Evolutionary conservation across 2,113 vertebrate species (phyloP).

Genomic region (Albula goreensis): DNA sequence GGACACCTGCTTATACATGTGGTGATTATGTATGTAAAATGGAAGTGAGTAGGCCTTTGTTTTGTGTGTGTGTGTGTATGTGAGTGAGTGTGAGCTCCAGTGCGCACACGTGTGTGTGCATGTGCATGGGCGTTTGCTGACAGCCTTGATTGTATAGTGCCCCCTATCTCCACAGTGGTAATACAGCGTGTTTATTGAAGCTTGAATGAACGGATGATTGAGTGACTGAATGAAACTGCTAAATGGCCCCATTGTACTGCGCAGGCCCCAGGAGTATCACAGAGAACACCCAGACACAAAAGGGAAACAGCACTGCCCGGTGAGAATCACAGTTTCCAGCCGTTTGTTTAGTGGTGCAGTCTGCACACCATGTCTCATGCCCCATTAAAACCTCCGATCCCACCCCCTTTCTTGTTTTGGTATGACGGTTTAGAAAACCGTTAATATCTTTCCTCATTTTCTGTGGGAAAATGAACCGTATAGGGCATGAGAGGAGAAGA

Average conservation of each 20-base stretch:
- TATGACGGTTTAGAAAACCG: too few species aligned
- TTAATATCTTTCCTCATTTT: too few species aligned
- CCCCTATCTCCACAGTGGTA: constrained; percentile 5
- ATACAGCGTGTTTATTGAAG: not conserved
- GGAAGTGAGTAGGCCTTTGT: constrained; percentile 57
- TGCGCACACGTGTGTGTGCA: not conserved
- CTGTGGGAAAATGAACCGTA: not conserved
- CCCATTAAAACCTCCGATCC: too few species aligned
- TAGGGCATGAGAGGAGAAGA: not conserved
- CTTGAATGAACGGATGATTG: not conserved
- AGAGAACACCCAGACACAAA: not conserved
- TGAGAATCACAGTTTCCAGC: constrained; percentile 1
- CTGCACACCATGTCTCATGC: not conserved
- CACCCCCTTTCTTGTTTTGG: too few species aligned
- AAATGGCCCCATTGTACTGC: constrained; percentile 7
- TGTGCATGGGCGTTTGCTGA: not conserved
- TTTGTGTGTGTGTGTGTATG: constrained; percentile 34
- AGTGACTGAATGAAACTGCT: not conserved
- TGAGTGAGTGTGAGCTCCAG: constrained; percentile 33
- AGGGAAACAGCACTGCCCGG: not conserved
- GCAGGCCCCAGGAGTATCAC: not conserved
- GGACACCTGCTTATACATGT: not conserved
- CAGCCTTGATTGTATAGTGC: not conserved
- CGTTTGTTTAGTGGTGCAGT: not conserved
- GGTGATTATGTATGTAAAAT: too few species aligned